A percentile compares a stretch with the other conserved stretches of the same genome.
These are phyloP conservation scores for Mesaphorura yosii DNA, from an alignment of 1,140 invertebrate genomes.

Conservation along the genomic window DNA sequence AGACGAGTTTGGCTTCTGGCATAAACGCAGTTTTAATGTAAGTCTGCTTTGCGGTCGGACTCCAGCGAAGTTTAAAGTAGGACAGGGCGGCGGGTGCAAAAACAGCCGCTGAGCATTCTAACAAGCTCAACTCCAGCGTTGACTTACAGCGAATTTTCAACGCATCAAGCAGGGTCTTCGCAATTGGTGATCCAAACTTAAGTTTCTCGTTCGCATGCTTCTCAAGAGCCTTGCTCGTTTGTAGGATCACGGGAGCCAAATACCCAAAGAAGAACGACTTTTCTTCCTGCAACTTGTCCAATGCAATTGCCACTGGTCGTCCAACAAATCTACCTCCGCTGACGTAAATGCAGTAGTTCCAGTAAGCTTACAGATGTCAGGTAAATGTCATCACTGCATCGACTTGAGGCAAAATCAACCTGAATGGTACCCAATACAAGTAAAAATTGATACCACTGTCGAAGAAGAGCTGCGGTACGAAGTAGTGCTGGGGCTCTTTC, in stretches of 20 bases:
- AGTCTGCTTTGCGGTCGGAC: neutral
- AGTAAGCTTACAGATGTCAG: too few relatives aligned
- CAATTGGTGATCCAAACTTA: neutral
- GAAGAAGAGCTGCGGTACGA: too few relatives aligned
- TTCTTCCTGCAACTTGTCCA: neutral
- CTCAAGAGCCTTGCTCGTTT: neutral
- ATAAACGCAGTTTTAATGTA: neutral
- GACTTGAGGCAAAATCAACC: too few relatives aligned
- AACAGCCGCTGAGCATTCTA: neutral
- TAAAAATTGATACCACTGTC: too few relatives aligned
- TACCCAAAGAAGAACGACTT: neutral
- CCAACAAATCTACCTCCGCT: too few relatives aligned
- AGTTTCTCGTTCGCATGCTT: neutral
- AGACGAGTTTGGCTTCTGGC: neutral
- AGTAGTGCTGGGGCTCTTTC: too few relatives aligned
- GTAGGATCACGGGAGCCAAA: neutral
- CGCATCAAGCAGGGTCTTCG: neutral
- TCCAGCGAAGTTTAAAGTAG: neutral
- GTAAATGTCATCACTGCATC: too few relatives aligned
- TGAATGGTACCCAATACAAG: too few relatives aligned
- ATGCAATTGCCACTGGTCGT: too few relatives aligned
- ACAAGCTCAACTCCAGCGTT: neutral
- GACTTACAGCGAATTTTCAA: neutral
- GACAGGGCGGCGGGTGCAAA: neutral
- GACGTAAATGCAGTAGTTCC: too few relatives aligned